phyloP scores from a whole-genome alignment of 2,888 invertebrate genomes.

The Ectropis crepuscularia region DNA sequence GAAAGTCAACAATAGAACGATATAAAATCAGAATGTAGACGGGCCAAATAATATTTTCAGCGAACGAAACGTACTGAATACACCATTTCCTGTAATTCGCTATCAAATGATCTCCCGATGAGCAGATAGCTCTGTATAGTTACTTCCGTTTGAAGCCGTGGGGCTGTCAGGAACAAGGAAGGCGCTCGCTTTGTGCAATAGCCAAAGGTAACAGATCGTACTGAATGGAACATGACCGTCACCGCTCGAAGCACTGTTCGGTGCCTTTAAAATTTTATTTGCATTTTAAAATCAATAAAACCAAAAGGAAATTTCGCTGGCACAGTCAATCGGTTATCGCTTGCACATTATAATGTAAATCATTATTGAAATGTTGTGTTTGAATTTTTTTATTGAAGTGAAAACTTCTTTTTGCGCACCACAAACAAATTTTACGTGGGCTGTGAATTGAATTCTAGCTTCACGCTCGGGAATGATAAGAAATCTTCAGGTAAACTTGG shows the following conservation, averaged over 20 bases:
- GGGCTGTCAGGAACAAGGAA: conserved; percentile 31
- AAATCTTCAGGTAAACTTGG: too few species aligned
- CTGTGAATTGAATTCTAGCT: too few species aligned
- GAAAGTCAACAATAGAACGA: conserved; percentile 24
- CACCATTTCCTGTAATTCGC: conserved; percentile 18
- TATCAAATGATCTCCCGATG: conserved; percentile 23
- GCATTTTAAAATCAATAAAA: too few species aligned
- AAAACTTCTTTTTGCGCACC: too few species aligned
- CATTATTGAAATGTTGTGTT: too few species aligned
- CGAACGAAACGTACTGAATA: conserved; percentile 3
- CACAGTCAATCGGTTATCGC: too few species aligned
- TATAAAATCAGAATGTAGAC: neutral
- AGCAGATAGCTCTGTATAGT: conserved; percentile 20
- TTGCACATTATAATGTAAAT: too few species aligned
- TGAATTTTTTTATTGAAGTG: too few species aligned
- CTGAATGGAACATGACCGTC: conserved; percentile 27
- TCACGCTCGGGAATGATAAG: too few species aligned
- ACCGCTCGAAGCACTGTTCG: conserved; percentile 18
- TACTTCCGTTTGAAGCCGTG: conserved; percentile 26
- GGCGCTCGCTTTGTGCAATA: conserved; percentile 28
- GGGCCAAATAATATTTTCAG: conserved; percentile 11
- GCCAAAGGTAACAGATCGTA: conserved; percentile 31
- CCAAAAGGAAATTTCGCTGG: too few species aligned
- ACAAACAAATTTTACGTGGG: too few species aligned
- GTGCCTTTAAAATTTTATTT: too few species aligned